Base-by-base conservation (phyloP, 2,888 invertebrate species). In the Chloroclystis v-ata region DNA sequence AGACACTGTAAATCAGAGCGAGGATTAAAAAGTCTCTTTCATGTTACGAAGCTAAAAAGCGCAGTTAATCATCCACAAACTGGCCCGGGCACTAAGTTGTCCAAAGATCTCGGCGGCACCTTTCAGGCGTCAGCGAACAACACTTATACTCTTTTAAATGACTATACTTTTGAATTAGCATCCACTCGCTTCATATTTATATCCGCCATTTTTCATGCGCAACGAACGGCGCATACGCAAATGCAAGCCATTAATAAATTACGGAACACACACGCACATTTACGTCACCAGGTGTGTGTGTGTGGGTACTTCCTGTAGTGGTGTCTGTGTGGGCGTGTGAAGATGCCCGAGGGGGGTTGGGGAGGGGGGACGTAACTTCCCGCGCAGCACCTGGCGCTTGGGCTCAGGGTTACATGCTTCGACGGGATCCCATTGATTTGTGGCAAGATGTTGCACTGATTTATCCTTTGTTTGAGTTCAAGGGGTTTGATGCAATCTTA, bases 331-430 rank as follows among this genome's bases (percentile, higher is more conserved):
- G 67, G 58, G 65, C 60, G 69, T 68, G 73, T 57, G 72, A 59
- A 69, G 69, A 69, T 61, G 64, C 54, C 60, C 53, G 49, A 52
- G 45, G 57, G 54, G 54, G 44, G 24, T 56, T 40, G 52, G 47
- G 45, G 51, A 26, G 48, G 47, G 56, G 60, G 63, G 56, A 61
- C 59, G 69, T 65, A 61, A 81, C 84, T 79, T 84, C 86, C 84
- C 84, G 86, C 79, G 72, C 76, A 84, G 83, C 86, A 86, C 86
- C 86, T 86, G 86, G 86, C 84, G 82, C 76, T 72, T 86, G 85
- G 86, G 82, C 76, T 72, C 69, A 64, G 78, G 82, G 79, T 74
- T 79, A 78, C 80, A 72, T 73, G 67, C 62, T 67, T 74, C 78
- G 74, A 77, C 75, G 69, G 75, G 76, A 78, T 80, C 78, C 68